Evolutionary conservation across 2,797 vertebrate species (phyloP).

Genomic region (Heteromormyrus szaboi): DNA sequence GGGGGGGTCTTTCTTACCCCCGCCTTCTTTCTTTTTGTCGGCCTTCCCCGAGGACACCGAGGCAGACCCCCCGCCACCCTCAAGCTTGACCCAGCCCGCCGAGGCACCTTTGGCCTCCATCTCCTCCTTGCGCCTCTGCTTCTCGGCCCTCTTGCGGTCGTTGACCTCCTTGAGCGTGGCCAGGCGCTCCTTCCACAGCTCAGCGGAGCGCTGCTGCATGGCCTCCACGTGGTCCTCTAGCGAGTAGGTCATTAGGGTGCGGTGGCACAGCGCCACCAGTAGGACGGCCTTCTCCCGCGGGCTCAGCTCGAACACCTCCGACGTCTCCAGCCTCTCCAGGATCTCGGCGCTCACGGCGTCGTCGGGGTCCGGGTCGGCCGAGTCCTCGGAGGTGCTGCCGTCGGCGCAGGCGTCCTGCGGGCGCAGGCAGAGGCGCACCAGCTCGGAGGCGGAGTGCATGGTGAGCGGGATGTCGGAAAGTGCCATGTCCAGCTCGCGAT

Average conservation of each 20-base stretch:
- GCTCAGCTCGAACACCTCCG: constrained; percentile 86
- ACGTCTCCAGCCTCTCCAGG: constrained; percentile 83
- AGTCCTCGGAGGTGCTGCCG: constrained; percentile 68
- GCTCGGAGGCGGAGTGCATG: constrained; percentile 85
- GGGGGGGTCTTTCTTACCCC: constrained; percentile 35
- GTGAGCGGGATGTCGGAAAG: constrained; percentile 93
- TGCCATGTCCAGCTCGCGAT: constrained; percentile 88
- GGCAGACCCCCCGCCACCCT: constrained; percentile 44
- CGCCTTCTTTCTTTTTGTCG: constrained; percentile 62
- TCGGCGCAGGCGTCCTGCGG: constrained; percentile 77
- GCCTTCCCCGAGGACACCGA: constrained; percentile 53
- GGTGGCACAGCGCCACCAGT: constrained; percentile 82
- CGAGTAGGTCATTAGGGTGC: constrained; percentile 95
- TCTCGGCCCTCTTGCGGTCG: constrained; percentile 85
- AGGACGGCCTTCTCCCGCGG: constrained; percentile 84
- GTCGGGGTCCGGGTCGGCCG: constrained; percentile 52
- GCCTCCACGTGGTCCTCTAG: constrained; percentile 90
- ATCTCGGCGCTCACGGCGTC: constrained; percentile 86
- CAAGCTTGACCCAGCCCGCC: constrained; percentile 26
- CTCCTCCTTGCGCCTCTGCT: constrained; percentile 75
- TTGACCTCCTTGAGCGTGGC: constrained; percentile 88
- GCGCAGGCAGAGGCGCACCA: constrained; percentile 84
- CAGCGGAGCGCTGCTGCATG: constrained; percentile 78
- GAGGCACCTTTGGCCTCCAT: constrained; percentile 74
- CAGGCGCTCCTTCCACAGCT: constrained; percentile 89